A percentile compares a stretch with the other conserved stretches of the same genome.
These are phyloP conservation scores for Orientallactaga sibirica DNA, from an alignment of 2,797 vertebrate genomes.

Conservation along the genomic window DNA sequence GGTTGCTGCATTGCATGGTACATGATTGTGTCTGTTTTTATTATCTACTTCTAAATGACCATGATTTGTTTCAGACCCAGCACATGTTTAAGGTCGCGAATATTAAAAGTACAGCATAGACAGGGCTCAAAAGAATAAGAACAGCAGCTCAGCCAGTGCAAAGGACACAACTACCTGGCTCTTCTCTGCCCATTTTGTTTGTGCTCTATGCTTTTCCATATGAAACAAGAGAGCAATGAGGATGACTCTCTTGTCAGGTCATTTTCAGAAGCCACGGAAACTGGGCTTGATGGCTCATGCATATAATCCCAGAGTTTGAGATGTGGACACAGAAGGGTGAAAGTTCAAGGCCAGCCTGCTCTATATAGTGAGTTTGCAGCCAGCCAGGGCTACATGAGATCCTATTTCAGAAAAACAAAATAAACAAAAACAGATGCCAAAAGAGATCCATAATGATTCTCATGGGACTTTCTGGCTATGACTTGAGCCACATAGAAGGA, in stretches of 20 bases:
- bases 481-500: neutral
- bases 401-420: no score
- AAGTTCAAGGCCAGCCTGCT: neutral
- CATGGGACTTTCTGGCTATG: neutral
- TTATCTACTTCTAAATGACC: neutral
- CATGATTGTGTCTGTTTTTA: neutral
- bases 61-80: neutral
- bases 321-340: neutral
- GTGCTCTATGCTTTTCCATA: neutral
- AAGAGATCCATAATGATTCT: neutral
- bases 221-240: neutral
- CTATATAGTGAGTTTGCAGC: neutral
- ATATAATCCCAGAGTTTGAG: neutral
- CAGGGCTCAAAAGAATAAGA: neutral
- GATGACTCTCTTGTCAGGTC: neutral
- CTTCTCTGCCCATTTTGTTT: neutral
- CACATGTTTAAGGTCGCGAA: neutral
- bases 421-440: neutral
- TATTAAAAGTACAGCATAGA: neutral
- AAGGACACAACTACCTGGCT: accelerated
- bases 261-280: neutral
- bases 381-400: no score
- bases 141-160: neutral
- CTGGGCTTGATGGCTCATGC: neutral
- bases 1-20: neutral